These are phyloP conservation scores for Bombus breviceps DNA, from an alignment of 1,140 invertebrate species.

Conservation along the genomic window DNA sequence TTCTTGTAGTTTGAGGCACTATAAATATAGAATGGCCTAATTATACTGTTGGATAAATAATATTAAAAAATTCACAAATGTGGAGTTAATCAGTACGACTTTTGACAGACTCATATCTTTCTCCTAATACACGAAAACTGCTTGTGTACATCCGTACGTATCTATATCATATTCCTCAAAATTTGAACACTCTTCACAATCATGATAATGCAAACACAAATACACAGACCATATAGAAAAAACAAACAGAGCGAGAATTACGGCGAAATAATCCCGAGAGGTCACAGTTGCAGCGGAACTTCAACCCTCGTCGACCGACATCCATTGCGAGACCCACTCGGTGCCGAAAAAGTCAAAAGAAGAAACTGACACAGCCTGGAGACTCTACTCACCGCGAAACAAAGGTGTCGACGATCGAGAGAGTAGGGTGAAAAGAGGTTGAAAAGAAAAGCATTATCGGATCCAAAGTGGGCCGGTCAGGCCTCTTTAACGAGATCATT, in stretches of 20 bases:
- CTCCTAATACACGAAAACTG: no score
- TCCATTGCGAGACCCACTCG: conserved; percentile 14
- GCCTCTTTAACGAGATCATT: conserved; percentile 56
- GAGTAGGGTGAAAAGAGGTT: conserved; percentile 59
- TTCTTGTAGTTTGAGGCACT: background rate
- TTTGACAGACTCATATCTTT: no score
- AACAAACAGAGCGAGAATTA: background rate
- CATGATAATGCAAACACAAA: background rate
- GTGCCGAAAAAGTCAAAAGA: conserved; percentile 47
- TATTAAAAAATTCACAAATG: no score
- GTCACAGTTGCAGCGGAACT: conserved; percentile 5
- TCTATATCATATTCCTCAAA: no score
- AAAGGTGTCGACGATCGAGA: background rate
- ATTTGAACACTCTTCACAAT: no score
- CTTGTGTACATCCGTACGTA: no score
- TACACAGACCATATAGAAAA: no score
- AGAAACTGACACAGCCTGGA: conserved; percentile 45
- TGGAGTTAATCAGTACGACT: no score
- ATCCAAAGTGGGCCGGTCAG: conserved; percentile 42
- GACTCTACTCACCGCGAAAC: conserved; percentile 12
- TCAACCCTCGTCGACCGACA: background rate
- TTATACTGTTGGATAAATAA: no score
- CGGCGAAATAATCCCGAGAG: background rate
- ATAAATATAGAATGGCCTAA: no score
- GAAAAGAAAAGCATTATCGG: conserved; percentile 55